Base-by-base conservation (phyloP, 2,113 vertebrate genomes). In the Mormoops blainvillei region DNA sequence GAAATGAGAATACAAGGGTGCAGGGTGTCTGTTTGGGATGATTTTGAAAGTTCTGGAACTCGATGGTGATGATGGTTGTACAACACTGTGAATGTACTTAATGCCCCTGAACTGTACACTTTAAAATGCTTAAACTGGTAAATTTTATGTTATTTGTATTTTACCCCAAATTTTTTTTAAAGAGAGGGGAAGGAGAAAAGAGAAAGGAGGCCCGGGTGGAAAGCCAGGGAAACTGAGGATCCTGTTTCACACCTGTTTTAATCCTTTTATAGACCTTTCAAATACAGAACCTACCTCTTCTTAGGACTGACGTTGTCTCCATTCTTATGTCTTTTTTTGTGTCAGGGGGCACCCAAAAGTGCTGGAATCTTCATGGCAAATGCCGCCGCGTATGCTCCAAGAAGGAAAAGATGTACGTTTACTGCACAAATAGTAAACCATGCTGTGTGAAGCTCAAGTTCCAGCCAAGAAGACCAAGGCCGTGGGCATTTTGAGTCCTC, bases 371-470 rank as follows among this genome's bases (percentile, higher is more conserved):
- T 83, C 93, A 7, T 1, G 97, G 97, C 41, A 96, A 43, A 54
- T 98, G 97, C 73, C 95, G 96, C 31, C 33, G 36, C 1, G 81
- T 16, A 6, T 98, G 97, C 89, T 58, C 7, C 94, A 74, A 1
- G 20, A 98, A 70, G 58, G 97, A 97, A 31, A 94, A 16, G 3
- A 65, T 93, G 73, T 97, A 96, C 11, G 83, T 98, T 56, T 97
- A 95, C 86, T 97, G 97, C 74, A 80, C 78, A 3, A 98, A 97
- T 18, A 89, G 22, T 68, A 98, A 97, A 63, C 11, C 87, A 41
- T 98, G 97, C 83, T 98, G 97, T 1, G 97, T 98, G 91, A 97
- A 96, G 73, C 73, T 91, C 93, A 96, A 80, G 91, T 86, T 76
- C 74, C 95, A 86, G 48, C 95, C 95, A 0, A 96, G n/a, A 0